Evolutionary conservation across 2,797 vertebrate genomes (phyloP).

Genomic region (Poeciliopsis paucimaculata): DNA sequence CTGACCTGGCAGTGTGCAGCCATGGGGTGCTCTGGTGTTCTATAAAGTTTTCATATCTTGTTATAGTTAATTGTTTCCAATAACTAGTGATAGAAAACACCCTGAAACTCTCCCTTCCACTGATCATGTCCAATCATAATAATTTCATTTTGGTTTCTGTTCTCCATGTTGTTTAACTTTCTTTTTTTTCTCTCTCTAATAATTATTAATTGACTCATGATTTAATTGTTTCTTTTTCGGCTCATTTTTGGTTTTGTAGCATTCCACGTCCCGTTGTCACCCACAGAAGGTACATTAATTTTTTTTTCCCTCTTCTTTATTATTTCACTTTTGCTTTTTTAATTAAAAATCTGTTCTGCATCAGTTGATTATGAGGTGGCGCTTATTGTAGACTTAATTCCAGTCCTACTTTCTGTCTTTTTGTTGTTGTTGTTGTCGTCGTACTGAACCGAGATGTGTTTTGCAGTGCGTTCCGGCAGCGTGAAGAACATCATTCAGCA

Average conservation of each 20-base stretch:
- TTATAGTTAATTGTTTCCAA: background rate
- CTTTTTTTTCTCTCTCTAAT: background rate
- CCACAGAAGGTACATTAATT: slow-evolving; percentile 87
- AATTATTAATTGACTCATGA: slow-evolving; percentile 36
- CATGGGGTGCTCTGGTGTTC: background rate
- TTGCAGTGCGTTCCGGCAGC: slow-evolving; percentile 87
- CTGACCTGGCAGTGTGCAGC: slow-evolving; percentile 3
- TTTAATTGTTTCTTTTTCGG: slow-evolving; percentile 34
- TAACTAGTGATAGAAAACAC: background rate
- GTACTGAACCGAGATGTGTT: slow-evolving; percentile 5
- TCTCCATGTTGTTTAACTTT: slow-evolving; percentile 17
- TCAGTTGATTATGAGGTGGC: background rate
- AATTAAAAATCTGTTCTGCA: background rate
- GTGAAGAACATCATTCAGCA: slow-evolving; percentile 96
- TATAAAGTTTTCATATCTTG: background rate
- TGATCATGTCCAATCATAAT: slow-evolving; percentile 19
- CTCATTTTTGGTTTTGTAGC: slow-evolving; percentile 79
- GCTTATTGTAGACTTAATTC: accelerated
- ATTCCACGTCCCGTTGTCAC: slow-evolving; percentile 94
- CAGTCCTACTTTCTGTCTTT: background rate
- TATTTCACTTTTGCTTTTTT: background rate
- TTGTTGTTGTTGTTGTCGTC: accelerated
- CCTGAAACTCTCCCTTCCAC: background rate
- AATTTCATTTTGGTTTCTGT: slow-evolving; percentile 13
- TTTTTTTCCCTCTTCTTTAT: slow-evolving; percentile 1